Evolutionary conservation across 2,888 invertebrate genomes (phyloP).

Genomic region (Alloplasta piceator): DNA sequence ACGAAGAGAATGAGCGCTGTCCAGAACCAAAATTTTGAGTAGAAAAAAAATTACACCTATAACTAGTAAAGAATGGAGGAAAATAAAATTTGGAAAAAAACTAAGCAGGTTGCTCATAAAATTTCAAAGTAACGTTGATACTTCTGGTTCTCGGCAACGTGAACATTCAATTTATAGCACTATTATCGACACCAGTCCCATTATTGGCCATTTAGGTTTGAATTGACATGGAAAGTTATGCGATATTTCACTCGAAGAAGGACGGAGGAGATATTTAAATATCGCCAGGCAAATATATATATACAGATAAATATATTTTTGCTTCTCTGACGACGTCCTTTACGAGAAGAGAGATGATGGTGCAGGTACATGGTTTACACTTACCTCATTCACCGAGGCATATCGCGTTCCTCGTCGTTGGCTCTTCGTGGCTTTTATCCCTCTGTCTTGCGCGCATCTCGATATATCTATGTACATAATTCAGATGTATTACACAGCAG

Average conservation of each 20-base stretch:
- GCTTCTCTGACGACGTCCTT: conserved; percentile 47
- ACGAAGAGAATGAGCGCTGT: no score
- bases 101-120: conserved; percentile 1
- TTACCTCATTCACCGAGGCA: conserved; percentile 67
- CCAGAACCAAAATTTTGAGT: no score
- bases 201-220: conserved; percentile 60
- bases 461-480: background rate
- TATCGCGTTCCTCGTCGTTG: conserved; percentile 65
- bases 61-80: background rate
- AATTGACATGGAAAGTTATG: conserved; percentile 61
- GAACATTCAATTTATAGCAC: background rate
- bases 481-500: background rate
- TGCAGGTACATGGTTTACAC: conserved; percentile 57
- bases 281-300: conserved; percentile 1
- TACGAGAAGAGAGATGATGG: conserved; percentile 40
- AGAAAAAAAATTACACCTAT: no score
- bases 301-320: conserved; percentile 29
- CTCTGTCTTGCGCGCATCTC: conserved; percentile 22
- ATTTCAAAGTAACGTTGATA: conserved; percentile 36
- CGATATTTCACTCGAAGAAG: conserved; percentile 46
- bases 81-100: background rate
- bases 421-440: conserved; percentile 66
- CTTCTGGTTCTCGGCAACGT: conserved; percentile 14
- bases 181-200: conserved; percentile 31
- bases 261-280: conserved; percentile 9